Conservation (phyloP, 35 echinoderm and acorn worm species). For the Acanthaster planci region DNA sequence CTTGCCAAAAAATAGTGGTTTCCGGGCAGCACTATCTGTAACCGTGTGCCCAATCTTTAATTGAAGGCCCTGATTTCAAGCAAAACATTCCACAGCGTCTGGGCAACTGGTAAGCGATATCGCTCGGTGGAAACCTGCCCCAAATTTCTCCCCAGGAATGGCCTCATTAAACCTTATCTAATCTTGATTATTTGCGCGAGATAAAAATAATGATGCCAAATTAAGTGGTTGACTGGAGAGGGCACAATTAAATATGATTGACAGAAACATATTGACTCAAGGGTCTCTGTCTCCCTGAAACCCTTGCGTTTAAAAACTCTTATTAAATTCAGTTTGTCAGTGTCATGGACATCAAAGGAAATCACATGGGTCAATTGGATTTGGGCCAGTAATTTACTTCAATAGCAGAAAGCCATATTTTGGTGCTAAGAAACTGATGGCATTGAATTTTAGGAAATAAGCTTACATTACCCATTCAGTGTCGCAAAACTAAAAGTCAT, state of each 20-base stretch:
- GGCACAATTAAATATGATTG: background rate
- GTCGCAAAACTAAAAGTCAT: too few relatives aligned
- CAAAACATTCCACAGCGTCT: constrained; percentile 1
- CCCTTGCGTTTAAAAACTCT: too few relatives aligned
- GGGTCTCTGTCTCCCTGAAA: too few relatives aligned
- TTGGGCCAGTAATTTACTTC: too few relatives aligned
- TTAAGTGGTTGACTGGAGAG: constrained; percentile 9
- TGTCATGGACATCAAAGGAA: too few relatives aligned
- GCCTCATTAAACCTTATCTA: constrained; percentile 26
- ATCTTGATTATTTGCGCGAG: constrained; percentile 7
- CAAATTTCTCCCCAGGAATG: background rate
- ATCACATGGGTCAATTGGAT: too few relatives aligned
- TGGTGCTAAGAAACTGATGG: too few relatives aligned
- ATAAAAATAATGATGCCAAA: background rate
- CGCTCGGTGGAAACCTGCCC: background rate
- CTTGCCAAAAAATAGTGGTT: background rate
- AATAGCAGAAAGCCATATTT: too few relatives aligned
- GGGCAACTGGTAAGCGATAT: constrained; percentile 1
- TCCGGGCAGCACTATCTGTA: background rate
- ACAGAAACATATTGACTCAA: too few relatives aligned
- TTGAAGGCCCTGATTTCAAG: background rate
- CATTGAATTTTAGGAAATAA: too few relatives aligned
- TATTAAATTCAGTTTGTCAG: too few relatives aligned
- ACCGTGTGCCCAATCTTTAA: constrained; percentile 1
- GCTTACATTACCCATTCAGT: too few relatives aligned